Evolutionary conservation across 2,113 vertebrate species (phyloP).

Genomic region (Chlamydotis undulata): DNA sequence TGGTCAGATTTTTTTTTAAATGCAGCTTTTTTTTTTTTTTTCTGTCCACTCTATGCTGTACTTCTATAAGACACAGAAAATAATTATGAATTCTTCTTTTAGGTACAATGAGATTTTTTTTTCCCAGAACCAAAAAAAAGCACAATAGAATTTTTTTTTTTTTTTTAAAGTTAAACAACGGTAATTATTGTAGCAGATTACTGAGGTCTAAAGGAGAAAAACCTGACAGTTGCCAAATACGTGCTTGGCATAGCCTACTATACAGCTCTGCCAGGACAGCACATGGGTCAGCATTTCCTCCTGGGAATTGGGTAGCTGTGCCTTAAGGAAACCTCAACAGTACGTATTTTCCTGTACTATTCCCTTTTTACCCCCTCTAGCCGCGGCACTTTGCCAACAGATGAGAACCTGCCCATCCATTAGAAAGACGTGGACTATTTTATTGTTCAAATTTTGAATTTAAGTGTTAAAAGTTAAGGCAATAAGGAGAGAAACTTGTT

Average conservation of each 20-base stretch:
- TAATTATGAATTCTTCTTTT: not conserved
- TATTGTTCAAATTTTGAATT: not conserved
- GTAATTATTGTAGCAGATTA: not conserved
- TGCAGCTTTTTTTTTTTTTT: not conserved
- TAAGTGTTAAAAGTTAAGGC: not conserved
- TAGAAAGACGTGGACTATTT: not conserved
- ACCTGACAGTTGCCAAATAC: not conserved
- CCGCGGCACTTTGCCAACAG: not conserved
- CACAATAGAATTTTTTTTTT: too few relatives aligned
- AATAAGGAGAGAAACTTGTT: constrained; percentile 3
- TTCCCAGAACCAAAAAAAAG: not conserved
- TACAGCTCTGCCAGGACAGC: not conserved
- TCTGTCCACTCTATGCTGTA: not conserved
- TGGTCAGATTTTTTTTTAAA: not conserved
- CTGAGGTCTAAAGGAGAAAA: not conserved
- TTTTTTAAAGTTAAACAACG: not conserved
- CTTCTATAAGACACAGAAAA: not conserved
- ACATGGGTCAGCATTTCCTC: rapidly evolving
- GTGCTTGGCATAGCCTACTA: not conserved
- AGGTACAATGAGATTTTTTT: not conserved
- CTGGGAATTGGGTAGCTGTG: not conserved
- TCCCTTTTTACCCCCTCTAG: not conserved
- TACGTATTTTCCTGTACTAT: not conserved
- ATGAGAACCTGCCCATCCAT: not conserved
- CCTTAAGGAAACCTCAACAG: rapidly evolving